Percentiles rank a stretch among this genome's conserved stretches.
Conservation (phyloP, 2,888 invertebrate species). For the Xestobium rufovillosum region DNA sequence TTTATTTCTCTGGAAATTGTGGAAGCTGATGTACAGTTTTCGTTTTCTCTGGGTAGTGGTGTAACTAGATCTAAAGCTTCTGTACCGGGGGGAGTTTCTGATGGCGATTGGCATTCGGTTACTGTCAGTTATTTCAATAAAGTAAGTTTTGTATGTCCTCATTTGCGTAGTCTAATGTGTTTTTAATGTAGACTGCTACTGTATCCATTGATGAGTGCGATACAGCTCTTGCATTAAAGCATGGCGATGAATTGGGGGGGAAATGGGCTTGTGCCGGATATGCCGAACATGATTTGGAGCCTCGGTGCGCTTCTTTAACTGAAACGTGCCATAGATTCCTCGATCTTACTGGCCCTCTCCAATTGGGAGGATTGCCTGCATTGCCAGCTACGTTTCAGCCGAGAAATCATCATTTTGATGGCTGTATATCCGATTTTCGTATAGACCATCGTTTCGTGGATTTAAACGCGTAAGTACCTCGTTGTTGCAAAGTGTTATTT, state of each 20-base stretch:
- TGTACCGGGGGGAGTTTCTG: conserved; percentile 66
- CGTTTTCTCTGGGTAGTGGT: conserved; percentile 79
- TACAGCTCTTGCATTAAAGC: conserved; percentile 68
- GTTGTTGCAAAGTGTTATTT: neutral
- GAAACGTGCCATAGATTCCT: conserved; percentile 81
- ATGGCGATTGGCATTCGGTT: conserved; percentile 87
- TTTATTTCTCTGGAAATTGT: conserved; percentile 84
- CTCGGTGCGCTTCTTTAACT: conserved; percentile 64
- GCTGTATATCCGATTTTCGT: conserved; percentile 83
- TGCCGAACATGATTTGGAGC: conserved; percentile 64
- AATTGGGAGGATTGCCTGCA: conserved; percentile 79
- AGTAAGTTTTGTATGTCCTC: conserved; percentile 33
- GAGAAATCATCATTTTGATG: conserved; percentile 73
- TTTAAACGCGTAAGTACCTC: conserved; percentile 57
- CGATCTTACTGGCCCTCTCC: conserved; percentile 68
- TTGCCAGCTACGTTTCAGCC: conserved; percentile 73
- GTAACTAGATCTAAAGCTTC: conserved; percentile 59
- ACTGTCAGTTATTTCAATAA: conserved; percentile 78
- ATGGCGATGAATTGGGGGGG: conserved; percentile 61
- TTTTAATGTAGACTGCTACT: conserved; percentile 59
- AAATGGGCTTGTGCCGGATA: conserved; percentile 78
- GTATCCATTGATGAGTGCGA: conserved; percentile 84
- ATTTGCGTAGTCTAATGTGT: conserved; percentile 8
- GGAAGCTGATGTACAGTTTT: conserved; percentile 69
- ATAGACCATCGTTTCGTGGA: conserved; percentile 83